phyloP scores from a whole-genome alignment of 2,888 invertebrate genomes.

The Drosophila picticornis region DNA sequence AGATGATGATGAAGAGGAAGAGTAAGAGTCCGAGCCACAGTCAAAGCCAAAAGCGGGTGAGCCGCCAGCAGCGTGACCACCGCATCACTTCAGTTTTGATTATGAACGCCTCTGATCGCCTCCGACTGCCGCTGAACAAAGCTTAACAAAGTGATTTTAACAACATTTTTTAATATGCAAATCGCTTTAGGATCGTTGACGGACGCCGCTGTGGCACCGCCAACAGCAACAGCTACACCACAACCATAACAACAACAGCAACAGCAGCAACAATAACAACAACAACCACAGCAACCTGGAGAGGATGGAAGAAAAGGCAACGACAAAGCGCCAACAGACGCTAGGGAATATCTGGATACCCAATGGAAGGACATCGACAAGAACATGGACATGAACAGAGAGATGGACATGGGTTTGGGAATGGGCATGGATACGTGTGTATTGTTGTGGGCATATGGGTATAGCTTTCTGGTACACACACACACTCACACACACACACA shows the following conservation, averaged over 20 bases:
- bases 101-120: slow-evolving; percentile 78
- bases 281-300: not conserved
- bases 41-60: slow-evolving; percentile 10
- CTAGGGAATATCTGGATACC: slow-evolving; percentile 13
- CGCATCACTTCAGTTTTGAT: slow-evolving; percentile 75
- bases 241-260: slow-evolving; percentile 15
- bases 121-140: slow-evolving; percentile 71
- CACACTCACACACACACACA: slow-evolving; percentile 10
- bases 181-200: slow-evolving; percentile 76
- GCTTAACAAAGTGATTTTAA: slow-evolving; percentile 78
- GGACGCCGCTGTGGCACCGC: slow-evolving; percentile 71
- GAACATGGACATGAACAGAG: slow-evolving; percentile 43
- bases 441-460: slow-evolving; percentile 13
- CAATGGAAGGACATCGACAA: slow-evolving; percentile 48
- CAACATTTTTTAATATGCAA: slow-evolving; percentile 71
- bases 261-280: not conserved
- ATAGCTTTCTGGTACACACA: not conserved
- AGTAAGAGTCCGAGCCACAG: slow-evolving; percentile 11
- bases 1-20: not conserved
- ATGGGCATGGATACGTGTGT: slow-evolving; percentile 18
- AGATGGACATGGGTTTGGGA: slow-evolving; percentile 24
- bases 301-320: slow-evolving; percentile 22
- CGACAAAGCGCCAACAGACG: slow-evolving; percentile 59
- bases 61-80: slow-evolving; percentile 38
- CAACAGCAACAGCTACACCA: slow-evolving; percentile 24